Base-by-base conservation (phyloP, 2,113 vertebrate genomes). In the Plestiodon gilberti region DNA sequence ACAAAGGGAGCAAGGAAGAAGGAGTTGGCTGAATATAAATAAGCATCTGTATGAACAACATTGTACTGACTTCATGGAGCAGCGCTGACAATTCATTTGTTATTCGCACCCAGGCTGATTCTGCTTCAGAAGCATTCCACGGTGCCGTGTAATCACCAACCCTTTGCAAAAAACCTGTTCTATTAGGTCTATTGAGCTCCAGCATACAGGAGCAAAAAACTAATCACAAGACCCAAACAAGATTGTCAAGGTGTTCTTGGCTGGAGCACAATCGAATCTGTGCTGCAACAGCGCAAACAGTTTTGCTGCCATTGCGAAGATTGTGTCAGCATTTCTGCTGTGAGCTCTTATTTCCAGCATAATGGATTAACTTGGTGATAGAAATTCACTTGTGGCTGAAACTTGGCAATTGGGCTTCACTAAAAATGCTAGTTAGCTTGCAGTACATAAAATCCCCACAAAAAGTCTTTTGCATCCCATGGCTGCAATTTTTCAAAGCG, bases 311-410 rank as follows among this genome's bases (percentile, higher is more conserved):
- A 1, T 76, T 35, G 69, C 40, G 78, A 69, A 81, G 28, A 0
- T 6, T 38, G 76, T 9, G 0, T 48, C 88, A 84, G 82, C 80
- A 61, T 35, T 89, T 89, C 80, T 14, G 2, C 78, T 2, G 15
- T 38, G 70, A 90, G 64, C 43, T 88, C 62, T 74, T 62, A 20
- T 84, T 93, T 89, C 90, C 89, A 87, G 73, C 30, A 75, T 77
- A 87, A n/a, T 57, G 17, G 22, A 38, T 2, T 38, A 73, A 64
- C 40, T 77, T 7, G 6, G 73, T 61, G 55, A 52, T 84, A 88
- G 73, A 87, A 91, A 89, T 62, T 88, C 55, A 23, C 9, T 81
- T 35, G 43, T 67, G 70, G n/a, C 61, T 7, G 17, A 85, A 52
- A 18, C 22, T 28, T 73, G 65, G 83, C 22, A 59, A 77, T 87